Conservation (phyloP, 2,888 invertebrate species). For the Calameuta filiformis region DNA sequence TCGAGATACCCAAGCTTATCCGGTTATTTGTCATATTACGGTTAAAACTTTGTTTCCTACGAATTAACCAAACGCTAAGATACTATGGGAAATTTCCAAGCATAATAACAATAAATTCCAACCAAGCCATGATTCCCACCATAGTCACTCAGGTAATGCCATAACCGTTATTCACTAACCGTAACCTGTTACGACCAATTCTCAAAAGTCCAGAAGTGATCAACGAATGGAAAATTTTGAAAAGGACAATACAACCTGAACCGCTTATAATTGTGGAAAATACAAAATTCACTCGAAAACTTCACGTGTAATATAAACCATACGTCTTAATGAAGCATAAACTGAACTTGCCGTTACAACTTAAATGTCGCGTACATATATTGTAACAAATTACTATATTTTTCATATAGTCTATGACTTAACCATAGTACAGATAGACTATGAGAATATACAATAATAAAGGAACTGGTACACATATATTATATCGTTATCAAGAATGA, state of each 20-base stretch:
- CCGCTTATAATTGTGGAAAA: no score
- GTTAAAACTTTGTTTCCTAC: neutral
- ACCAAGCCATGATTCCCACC: neutral
- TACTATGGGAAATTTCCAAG: neutral
- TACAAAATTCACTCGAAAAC: no score
- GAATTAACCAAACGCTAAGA: neutral
- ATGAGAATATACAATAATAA: neutral
- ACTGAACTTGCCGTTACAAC: no score
- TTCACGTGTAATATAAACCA: no score
- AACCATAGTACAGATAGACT: neutral
- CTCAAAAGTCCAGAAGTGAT: neutral
- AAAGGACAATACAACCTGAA: no score
- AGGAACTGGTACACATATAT: neutral
- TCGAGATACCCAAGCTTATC: neutral
- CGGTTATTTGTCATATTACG: neutral
- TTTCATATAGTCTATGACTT: neutral
- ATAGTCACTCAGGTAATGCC: neutral
- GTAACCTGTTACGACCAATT: neutral
- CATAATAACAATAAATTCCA: neutral
- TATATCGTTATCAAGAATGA: constrained; percentile 19
- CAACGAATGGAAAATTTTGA: no score
- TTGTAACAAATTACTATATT: no score
- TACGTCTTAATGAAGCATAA: no score
- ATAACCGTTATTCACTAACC: neutral
- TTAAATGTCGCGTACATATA: no score